Percentiles rank a stretch among this genome's conserved stretches.
These are phyloP conservation scores for Tetrax tetrax DNA, from an alignment of 2,113 vertebrate species.

Conservation along the genomic window DNA sequence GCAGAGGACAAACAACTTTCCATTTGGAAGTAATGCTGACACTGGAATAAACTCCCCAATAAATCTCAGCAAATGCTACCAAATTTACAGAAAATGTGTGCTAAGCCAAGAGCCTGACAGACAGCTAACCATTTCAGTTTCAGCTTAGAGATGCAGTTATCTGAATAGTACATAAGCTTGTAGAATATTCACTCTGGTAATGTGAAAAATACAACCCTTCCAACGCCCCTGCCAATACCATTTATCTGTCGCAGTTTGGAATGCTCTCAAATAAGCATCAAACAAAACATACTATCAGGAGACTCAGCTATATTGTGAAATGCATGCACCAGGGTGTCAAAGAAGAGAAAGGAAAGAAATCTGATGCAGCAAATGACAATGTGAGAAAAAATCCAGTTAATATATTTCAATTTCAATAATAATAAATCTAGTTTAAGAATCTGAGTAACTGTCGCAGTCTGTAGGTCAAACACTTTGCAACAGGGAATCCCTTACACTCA, in stretches of 20 bases:
- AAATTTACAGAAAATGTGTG: constrained; percentile 35
- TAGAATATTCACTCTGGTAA: neutral
- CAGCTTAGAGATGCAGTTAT: constrained; percentile 29
- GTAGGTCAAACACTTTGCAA: neutral
- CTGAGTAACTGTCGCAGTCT: neutral
- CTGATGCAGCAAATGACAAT: neutral
- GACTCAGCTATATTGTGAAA: neutral
- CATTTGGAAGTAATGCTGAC: constrained; percentile 19
- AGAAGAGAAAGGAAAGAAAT: constrained; percentile 1
- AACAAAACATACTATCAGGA: constrained; percentile 5
- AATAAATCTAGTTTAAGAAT: neutral
- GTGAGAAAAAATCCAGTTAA: neutral
- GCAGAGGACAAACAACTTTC: neutral
- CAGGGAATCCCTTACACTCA: neutral
- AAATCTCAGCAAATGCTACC: constrained; percentile 41
- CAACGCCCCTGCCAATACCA: neutral
- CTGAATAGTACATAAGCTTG: constrained; percentile 41
- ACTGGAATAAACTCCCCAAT: constrained; percentile 43
- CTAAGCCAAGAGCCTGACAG: constrained; percentile 34
- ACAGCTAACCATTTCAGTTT: constrained; percentile 18
- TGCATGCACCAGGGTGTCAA: neutral
- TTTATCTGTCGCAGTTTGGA: neutral
- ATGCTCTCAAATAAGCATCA: constrained; percentile 10
- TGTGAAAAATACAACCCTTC: constrained; percentile 8
- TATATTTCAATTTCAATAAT: neutral